phyloP scores from a whole-genome alignment of 1,140 invertebrate species.

The Zeugodacus cucurbitae region DNA sequence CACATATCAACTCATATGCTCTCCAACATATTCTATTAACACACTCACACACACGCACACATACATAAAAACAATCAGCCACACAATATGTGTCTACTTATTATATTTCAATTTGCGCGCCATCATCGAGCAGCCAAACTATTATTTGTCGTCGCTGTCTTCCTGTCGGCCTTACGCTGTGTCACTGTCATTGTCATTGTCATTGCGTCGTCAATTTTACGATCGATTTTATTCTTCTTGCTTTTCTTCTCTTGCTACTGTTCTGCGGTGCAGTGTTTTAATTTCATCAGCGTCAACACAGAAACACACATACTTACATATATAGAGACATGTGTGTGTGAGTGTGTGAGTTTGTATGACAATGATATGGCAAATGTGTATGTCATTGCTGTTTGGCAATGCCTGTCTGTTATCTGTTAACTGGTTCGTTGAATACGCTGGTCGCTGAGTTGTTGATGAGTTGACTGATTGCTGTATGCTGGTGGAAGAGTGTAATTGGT shows the following conservation, averaged over 20 bases:
- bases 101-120: neutral
- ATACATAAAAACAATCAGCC: neutral
- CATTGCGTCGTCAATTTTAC: slow-evolving; percentile 3
- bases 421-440: neutral
- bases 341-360: neutral
- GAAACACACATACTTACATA: too few relatives aligned
- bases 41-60: neutral
- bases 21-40: neutral
- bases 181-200: neutral
- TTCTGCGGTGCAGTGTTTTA: neutral
- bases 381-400: neutral
- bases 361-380: neutral
- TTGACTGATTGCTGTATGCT: neutral
- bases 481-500: neutral
- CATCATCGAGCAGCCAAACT: neutral
- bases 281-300: neutral
- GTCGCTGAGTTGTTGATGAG: slow-evolving; percentile 1
- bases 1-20: neutral
- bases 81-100: neutral
- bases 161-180: neutral
- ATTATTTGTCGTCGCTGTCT: neutral
- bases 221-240: neutral
- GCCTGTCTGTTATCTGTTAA: neutral
- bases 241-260: neutral
- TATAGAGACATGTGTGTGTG: neutral